Percentiles rank a stretch among this genome's conserved stretches.
Conservation (phyloP, 1,140 invertebrate species). For the Diabrotica virgifera region DNA sequence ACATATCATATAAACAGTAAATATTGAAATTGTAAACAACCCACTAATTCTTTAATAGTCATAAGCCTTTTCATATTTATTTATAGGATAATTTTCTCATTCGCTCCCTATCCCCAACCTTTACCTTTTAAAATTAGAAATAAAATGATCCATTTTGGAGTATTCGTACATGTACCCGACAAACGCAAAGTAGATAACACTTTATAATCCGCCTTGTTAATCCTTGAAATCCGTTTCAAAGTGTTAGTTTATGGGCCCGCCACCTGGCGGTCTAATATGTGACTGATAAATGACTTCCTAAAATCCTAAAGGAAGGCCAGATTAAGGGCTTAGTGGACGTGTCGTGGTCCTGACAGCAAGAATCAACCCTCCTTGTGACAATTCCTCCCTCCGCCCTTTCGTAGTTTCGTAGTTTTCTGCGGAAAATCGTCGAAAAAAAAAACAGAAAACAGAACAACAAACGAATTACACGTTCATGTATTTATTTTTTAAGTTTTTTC, state of each 20-base stretch:
- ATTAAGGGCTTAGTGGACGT: conserved; percentile 59
- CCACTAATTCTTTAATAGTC: no score
- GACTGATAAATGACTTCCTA: conserved; percentile 63
- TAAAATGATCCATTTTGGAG: background rate
- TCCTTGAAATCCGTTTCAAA: conserved; percentile 45
- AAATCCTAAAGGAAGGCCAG: conserved; percentile 62
- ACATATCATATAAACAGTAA: no score
- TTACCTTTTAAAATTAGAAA: background rate
- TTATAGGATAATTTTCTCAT: no score
- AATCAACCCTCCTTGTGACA: conserved; percentile 25
- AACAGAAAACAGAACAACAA: no score
- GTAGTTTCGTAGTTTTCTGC: no score
- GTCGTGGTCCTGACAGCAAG: conserved; percentile 32
- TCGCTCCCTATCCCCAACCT: no score
- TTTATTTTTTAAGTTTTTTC: no score
- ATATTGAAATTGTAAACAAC: no score
- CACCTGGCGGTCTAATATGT: conserved; percentile 41
- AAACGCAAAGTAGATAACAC: background rate
- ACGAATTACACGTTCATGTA: no score
- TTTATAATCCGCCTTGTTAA: conserved; percentile 33
- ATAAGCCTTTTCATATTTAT: no score
- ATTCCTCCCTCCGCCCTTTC: background rate
- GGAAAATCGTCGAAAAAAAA: no score
- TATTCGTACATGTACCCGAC: background rate
- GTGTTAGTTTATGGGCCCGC: conserved; percentile 49